Evolutionary conservation across 2,888 invertebrate species (phyloP).

Genomic region (Tolmerus cingulatus): DNA sequence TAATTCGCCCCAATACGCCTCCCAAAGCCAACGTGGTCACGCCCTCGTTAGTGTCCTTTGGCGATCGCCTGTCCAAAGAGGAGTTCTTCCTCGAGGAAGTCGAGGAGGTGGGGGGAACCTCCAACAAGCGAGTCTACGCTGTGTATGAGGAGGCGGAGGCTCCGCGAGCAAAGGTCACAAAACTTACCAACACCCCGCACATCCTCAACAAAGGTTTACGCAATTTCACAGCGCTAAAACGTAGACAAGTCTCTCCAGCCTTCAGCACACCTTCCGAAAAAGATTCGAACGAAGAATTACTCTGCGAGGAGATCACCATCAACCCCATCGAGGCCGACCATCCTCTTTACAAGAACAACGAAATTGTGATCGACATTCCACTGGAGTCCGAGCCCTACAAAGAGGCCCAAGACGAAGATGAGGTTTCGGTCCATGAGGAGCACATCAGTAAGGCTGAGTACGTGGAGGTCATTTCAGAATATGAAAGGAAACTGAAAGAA

Average conservation of each 20-base stretch:
- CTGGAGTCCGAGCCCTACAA: not conserved
- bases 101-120: not conserved
- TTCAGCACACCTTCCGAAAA: not conserved
- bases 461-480: constrained; percentile 1
- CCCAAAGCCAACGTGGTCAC: not conserved
- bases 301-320: not conserved
- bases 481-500: not conserved
- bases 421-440: not conserved
- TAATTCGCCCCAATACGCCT: constrained; percentile 51
- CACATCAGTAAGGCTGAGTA: not conserved
- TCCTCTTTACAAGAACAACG: not conserved
- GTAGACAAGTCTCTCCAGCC: not conserved
- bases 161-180: not conserved
- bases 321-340: not conserved
- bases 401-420: not conserved
- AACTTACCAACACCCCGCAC: not conserved
- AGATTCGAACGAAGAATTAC: not conserved
- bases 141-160: not conserved
- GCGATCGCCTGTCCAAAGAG: not conserved
- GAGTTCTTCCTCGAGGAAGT: not conserved
- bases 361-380: not conserved
- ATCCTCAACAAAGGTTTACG: not conserved
- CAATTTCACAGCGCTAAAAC: not conserved
- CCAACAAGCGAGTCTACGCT: not conserved
- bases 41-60: not conserved